Conservation (phyloP, 2,888 invertebrate species). For the Caenorhabditis doughertyi region DNA sequence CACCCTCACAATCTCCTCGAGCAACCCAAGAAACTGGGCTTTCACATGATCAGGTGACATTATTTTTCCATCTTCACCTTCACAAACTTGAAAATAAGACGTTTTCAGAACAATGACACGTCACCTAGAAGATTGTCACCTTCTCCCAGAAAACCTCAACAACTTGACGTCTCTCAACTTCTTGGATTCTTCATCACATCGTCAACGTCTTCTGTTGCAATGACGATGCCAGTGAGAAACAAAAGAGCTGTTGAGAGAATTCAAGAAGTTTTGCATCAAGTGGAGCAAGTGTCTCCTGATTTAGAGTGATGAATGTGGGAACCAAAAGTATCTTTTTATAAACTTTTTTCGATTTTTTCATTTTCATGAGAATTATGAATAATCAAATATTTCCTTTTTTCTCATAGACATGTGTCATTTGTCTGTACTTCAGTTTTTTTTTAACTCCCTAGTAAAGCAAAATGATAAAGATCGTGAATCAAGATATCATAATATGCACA, state of each 20-base stretch:
- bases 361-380: slow-evolving; percentile 20
- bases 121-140: slow-evolving; percentile 3
- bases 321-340: slow-evolving; percentile 17
- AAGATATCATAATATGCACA: too few species aligned
- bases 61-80: not conserved
- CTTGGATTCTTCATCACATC: slow-evolving; percentile 31
- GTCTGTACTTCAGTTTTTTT: not conserved
- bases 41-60: slow-evolving; percentile 12
- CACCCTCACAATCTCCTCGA: slow-evolving; percentile 23
- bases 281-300: not conserved
- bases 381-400: slow-evolving; percentile 15
- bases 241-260: slow-evolving; percentile 44
- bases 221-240: slow-evolving; percentile 28
- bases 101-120: slow-evolving; percentile 15
- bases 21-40: slow-evolving; percentile 2
- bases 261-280: slow-evolving; percentile 22
- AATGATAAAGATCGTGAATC: slow-evolving; percentile 16
- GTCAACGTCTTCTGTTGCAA: slow-evolving; percentile 12
- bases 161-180: slow-evolving; percentile 39
- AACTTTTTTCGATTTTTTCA: not conserved
- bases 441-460: not conserved
- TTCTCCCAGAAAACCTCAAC: not conserved
- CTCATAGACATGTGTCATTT: not conserved
- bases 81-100: not conserved
- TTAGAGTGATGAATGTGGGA: slow-evolving; percentile 36